phyloP scores from a whole-genome alignment of 2,888 invertebrate genomes.

The Leptinotarsa tumamoca region DNA sequence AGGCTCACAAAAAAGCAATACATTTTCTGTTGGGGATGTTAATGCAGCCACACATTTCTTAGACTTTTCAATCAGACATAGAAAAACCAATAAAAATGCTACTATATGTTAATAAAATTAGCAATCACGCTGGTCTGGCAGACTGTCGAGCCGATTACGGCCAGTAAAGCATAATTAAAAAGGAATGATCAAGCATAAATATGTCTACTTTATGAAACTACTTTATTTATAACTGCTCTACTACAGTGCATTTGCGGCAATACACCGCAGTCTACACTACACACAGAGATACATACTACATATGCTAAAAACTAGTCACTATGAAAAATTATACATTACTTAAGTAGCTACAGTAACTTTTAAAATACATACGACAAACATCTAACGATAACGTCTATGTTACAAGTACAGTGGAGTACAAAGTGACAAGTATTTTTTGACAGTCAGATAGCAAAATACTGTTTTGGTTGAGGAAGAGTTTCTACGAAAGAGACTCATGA shows the following conservation, averaged over 20 bases:
- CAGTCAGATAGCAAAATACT: conserved; percentile 19
- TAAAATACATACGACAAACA: conserved; percentile 65
- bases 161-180: conserved; percentile 57
- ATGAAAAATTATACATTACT: conserved; percentile 64
- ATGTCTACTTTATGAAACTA: conserved; percentile 69
- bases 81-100: conserved; percentile 27
- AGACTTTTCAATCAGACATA: conserved; percentile 24
- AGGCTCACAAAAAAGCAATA: too few relatives aligned
- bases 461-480: conserved; percentile 8
- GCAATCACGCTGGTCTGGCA: conserved; percentile 56
- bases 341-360: conserved; percentile 64
- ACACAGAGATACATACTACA: conserved; percentile 67
- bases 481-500: conserved; percentile 1
- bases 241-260: conserved; percentile 68
- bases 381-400: conserved; percentile 62
- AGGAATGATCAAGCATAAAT: conserved; percentile 66
- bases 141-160: conserved; percentile 43
- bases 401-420: conserved; percentile 48
- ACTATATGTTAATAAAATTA: conserved; percentile 43
- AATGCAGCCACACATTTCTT: neutral
- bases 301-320: conserved; percentile 62
- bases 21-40: too few relatives aligned
- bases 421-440: conserved; percentile 32
- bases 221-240: conserved; percentile 70
- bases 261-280: conserved; percentile 64